A percentile compares a stretch with the other conserved stretches of the same genome.
Conservation (phyloP, 2,888 invertebrate species). For the Serrognathus titanus region DNA sequence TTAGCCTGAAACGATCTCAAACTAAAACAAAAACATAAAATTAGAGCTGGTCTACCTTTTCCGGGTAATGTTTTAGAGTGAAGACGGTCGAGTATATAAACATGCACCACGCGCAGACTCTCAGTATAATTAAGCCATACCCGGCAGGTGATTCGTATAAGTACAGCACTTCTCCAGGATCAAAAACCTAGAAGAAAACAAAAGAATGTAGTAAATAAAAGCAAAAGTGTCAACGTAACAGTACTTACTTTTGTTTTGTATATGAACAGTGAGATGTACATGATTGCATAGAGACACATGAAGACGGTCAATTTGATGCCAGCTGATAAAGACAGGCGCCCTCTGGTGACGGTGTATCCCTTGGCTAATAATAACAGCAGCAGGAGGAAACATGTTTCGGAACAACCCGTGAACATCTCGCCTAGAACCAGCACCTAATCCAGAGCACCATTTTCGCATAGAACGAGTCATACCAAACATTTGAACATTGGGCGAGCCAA, state of each 20-base stretch:
- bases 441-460: neutral
- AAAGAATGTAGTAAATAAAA: neutral
- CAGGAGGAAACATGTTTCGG: slow-evolving; percentile 73
- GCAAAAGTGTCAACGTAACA: neutral
- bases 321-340: slow-evolving; percentile 68
- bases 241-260: slow-evolving; percentile 70
- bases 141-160: slow-evolving; percentile 90
- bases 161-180: slow-evolving; percentile 87
- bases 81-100: slow-evolving; percentile 66
- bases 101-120: slow-evolving; percentile 78
- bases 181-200: slow-evolving; percentile 64
- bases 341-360: slow-evolving; percentile 88
- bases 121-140: slow-evolving; percentile 71
- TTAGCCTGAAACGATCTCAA: slow-evolving; percentile 48
- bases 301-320: slow-evolving; percentile 76
- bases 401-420: slow-evolving; percentile 66
- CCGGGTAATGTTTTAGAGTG: slow-evolving; percentile 79
- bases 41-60: slow-evolving; percentile 56
- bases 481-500: slow-evolving; percentile 53
- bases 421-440: slow-evolving; percentile 51
- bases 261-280: slow-evolving; percentile 72
- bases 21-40: neutral
- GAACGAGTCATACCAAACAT: slow-evolving; percentile 48
- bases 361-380: slow-evolving; percentile 80
- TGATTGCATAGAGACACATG: slow-evolving; percentile 70